phyloP scores from a whole-genome alignment of 2,888 invertebrate species.

The Agonopterix alstromeriana region DNA sequence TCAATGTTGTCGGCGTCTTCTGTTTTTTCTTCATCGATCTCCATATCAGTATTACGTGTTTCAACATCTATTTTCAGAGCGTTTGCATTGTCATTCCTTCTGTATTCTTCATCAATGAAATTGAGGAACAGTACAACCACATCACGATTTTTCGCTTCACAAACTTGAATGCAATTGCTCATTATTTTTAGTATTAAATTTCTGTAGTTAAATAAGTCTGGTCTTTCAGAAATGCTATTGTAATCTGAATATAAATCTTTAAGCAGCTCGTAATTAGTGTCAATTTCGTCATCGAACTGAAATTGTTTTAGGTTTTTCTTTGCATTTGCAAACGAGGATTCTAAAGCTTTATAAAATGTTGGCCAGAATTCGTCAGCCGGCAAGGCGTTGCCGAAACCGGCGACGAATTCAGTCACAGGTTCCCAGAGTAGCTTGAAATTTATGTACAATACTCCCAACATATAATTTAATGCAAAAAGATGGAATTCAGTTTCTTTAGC shows the following conservation, averaged over 20 bases:
- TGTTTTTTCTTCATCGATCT: slow-evolving; percentile 36
- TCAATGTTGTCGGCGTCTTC: slow-evolving; percentile 49
- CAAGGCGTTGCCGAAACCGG: slow-evolving; percentile 82
- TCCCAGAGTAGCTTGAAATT: slow-evolving; percentile 95
- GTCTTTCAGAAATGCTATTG: slow-evolving; percentile 69
- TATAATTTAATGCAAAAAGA: slow-evolving; percentile 83
- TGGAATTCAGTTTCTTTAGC: slow-evolving; percentile 76
- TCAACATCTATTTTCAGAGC: slow-evolving; percentile 75
- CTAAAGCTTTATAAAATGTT: slow-evolving; percentile 78
- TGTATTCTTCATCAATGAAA: slow-evolving; percentile 82
- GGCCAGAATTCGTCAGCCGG: slow-evolving; percentile 83
- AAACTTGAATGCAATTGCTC: slow-evolving; percentile 82
- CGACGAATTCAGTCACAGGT: slow-evolving; percentile 85
- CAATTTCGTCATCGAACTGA: slow-evolving; percentile 50
- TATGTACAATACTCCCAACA: slow-evolving; percentile 88
- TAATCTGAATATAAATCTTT: slow-evolving; percentile 49
- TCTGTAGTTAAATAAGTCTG: slow-evolving; percentile 86
- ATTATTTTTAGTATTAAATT: slow-evolving; percentile 89
- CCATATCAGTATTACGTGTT: slow-evolving; percentile 64
- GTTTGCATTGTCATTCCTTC: slow-evolving; percentile 47
- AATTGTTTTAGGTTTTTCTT: slow-evolving; percentile 48
- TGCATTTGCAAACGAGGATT: slow-evolving; percentile 65
- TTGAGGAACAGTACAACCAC: slow-evolving; percentile 87
- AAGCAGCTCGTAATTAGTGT: slow-evolving; percentile 40
- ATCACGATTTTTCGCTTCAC: slow-evolving; percentile 88